Conservation (phyloP, 2,797 vertebrate species). For the Ctenopoma multispine region DNA sequence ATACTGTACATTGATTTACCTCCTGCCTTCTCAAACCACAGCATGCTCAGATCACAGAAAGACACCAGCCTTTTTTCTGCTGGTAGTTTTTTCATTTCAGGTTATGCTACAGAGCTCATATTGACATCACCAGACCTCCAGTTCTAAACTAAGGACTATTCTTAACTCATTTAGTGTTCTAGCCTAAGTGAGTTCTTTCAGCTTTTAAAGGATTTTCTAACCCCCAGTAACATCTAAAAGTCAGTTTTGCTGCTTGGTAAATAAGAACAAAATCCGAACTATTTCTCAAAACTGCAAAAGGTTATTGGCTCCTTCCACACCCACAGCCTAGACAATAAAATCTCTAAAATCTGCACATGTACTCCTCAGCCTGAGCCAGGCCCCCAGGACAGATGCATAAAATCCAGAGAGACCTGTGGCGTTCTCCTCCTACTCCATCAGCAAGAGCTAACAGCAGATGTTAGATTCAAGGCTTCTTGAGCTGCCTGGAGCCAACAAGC, state of each 20-base stretch:
- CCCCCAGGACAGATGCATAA: slow-evolving; percentile 48
- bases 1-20: too few relatives aligned
- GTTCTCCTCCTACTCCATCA: slow-evolving; percentile 49
- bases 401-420: slow-evolving; percentile 38
- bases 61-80: background rate
- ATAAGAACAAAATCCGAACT: background rate
- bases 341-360: slow-evolving; percentile 33
- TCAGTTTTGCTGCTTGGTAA: background rate
- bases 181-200: background rate
- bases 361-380: slow-evolving; percentile 17
- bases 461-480: slow-evolving; percentile 30
- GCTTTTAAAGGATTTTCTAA: too few relatives aligned
- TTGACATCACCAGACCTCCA: background rate
- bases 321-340: slow-evolving; percentile 20
- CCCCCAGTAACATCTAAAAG: too few relatives aligned
- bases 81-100: background rate
- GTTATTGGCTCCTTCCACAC: slow-evolving; percentile 15
- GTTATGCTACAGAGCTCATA: background rate
- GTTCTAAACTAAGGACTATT: background rate
- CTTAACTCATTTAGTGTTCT: background rate
- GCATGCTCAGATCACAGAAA: too few relatives aligned
- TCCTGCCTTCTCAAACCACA: too few relatives aligned
- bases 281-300: slow-evolving; percentile 2
- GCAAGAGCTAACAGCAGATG: slow-evolving; percentile 57
- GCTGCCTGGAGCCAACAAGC: slow-evolving; percentile 50